A percentile compares a stretch with the other conserved stretches of the same genome.
These are phyloP conservation scores for Cyanocitta stelleri DNA, from an alignment of 2,113 vertebrate genomes.

Conservation along the genomic window DNA sequence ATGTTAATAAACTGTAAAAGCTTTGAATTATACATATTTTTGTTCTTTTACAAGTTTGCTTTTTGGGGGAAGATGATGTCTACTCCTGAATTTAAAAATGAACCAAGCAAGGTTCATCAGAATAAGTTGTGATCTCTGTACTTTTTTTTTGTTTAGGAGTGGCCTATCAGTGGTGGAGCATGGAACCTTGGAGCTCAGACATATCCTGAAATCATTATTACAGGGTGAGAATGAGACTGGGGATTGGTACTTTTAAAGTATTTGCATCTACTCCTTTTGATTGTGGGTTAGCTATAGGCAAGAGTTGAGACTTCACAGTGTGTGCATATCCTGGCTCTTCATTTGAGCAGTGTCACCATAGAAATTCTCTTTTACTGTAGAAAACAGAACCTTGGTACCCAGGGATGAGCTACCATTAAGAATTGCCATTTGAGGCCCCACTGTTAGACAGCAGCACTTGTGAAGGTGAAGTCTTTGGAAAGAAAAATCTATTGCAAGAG, in stretches of 20 bases:
- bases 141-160: constrained; percentile 79
- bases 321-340: neutral
- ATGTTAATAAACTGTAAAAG: neutral
- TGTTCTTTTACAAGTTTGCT: neutral
- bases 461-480: neutral
- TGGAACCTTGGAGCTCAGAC: constrained; percentile 94
- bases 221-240: constrained; percentile 82
- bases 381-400: neutral
- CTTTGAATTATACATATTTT: neutral
- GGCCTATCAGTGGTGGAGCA: constrained; percentile 91
- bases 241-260: neutral
- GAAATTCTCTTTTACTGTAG: neutral
- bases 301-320: neutral
- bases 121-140: neutral
- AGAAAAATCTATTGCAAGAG: neutral
- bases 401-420: neutral
- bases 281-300: neutral
- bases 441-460: neutral
- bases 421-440: neutral
- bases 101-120: neutral
- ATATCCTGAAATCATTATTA: constrained; percentile 95
- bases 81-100: neutral
- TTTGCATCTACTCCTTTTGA: neutral
- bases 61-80: neutral
- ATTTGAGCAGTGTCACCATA: neutral